These are phyloP conservation scores for Petrocephalus zakoni DNA, from an alignment of 2,113 vertebrate genomes.

Conservation along the genomic window DNA sequence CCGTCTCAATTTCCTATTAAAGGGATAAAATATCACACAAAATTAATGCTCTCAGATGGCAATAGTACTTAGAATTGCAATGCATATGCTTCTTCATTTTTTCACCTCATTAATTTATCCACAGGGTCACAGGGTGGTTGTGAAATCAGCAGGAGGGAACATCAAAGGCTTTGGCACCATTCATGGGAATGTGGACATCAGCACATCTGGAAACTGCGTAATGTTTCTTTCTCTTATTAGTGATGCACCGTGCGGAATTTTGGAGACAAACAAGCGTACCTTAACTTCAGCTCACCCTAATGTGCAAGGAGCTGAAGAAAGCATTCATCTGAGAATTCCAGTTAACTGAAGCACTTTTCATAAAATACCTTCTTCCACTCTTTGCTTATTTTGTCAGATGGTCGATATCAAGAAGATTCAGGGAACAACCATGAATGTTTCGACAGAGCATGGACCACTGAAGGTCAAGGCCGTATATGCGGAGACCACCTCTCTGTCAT, in stretches of 20 bases:
- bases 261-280: not conserved
- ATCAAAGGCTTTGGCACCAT: slow-evolving; percentile 79
- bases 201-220: slow-evolving; percentile 73
- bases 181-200: slow-evolving; percentile 79
- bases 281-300: slow-evolving; percentile 20
- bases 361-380: not conserved
- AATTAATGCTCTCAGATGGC: not conserved
- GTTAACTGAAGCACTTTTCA: not conserved
- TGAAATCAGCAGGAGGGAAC: slow-evolving; percentile 72
- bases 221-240: slow-evolving; percentile 18
- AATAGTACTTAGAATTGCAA: not conserved
- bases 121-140: slow-evolving; percentile 74
- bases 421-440: slow-evolving; percentile 77
- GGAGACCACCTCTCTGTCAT: slow-evolving; percentile 72
- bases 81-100: not conserved
- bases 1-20: not conserved
- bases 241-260: not conserved
- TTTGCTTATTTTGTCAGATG: slow-evolving; percentile 57
- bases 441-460: slow-evolving; percentile 75
- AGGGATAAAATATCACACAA: not conserved
- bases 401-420: slow-evolving; percentile 85
- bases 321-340: not conserved
- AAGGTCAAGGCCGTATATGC: slow-evolving; percentile 84
- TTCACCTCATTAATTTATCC: slow-evolving; percentile 21
- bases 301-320: slow-evolving; percentile 34